These are phyloP conservation scores for Hemaris fuciformis DNA, from an alignment of 2,888 invertebrate species.

Conservation along the genomic window DNA sequence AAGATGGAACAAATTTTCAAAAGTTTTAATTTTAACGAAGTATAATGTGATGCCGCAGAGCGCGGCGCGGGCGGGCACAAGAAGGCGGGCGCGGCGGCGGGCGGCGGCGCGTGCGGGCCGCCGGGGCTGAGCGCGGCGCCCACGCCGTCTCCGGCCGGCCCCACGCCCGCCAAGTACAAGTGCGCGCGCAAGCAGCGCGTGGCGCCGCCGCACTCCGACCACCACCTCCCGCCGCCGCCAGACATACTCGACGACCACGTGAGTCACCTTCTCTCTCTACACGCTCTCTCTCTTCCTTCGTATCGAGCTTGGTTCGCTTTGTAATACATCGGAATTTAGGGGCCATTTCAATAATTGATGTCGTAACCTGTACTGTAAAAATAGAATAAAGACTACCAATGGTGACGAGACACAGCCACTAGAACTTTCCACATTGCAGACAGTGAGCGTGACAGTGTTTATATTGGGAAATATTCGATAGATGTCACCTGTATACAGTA, in stretches of 20 bases:
- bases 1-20: too few relatives aligned
- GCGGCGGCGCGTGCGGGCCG: constrained; percentile 26
- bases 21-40: neutral
- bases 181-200: constrained; percentile 70
- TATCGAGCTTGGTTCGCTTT: neutral
- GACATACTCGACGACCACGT: constrained; percentile 70
- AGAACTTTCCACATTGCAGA: neutral
- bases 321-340: neutral
- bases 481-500: neutral
- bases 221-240: constrained; percentile 76
- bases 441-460: neutral
- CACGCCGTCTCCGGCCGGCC: constrained; percentile 25
- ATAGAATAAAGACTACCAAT: neutral
- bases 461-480: neutral
- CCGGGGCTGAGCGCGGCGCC: constrained; percentile 10
- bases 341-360: neutral
- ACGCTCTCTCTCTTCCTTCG: neutral
- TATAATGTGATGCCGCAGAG: constrained; percentile 29
- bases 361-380: neutral
- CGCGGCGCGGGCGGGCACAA: constrained; percentile 17
- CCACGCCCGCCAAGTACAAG: constrained; percentile 62
- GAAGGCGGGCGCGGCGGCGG: constrained; percentile 16
- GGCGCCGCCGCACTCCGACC: constrained; percentile 67
- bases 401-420: neutral
- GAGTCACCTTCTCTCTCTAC: constrained; percentile 28